Percentiles rank a stretch among this genome's conserved stretches.
phyloP scores from a whole-genome alignment of 2,797 vertebrate species.

The Helostoma temminkii region DNA sequence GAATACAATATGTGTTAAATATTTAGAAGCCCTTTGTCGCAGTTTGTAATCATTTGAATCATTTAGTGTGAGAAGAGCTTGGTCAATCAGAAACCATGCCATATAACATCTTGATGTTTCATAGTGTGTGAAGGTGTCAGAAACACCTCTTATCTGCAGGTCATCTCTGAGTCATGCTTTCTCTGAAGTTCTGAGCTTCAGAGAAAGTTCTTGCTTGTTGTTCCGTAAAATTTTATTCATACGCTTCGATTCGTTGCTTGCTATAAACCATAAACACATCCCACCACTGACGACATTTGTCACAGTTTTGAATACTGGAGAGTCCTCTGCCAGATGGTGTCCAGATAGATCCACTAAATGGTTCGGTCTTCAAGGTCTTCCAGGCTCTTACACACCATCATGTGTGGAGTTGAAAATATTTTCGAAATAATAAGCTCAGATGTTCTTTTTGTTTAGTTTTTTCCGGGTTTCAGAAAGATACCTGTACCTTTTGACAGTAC shows the following conservation, averaged over 20 bases:
- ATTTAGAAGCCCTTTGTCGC: neutral
- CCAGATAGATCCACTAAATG: conserved; percentile 26
- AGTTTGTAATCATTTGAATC: neutral
- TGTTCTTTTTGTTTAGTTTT: neutral
- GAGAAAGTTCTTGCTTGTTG: neutral
- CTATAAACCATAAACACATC: conserved; percentile 4
- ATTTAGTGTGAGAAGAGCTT: conserved; percentile 1
- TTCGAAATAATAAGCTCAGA: conserved; percentile 4
- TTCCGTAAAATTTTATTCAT: conserved; percentile 14
- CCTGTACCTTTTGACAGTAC: too few species aligned
- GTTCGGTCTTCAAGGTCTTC: conserved; percentile 10
- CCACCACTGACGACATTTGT: neutral
- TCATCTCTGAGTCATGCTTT: conserved; percentile 24
- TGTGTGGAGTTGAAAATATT: neutral
- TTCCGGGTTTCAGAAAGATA: too few species aligned
- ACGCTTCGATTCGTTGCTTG: conserved; percentile 21
- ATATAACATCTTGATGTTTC: conserved; percentile 3
- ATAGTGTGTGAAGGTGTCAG: neutral
- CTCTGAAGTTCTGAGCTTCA: too few species aligned
- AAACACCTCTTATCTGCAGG: conserved; percentile 18
- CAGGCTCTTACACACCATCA: too few species aligned
- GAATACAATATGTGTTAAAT: conserved; percentile 25
- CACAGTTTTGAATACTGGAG: neutral
- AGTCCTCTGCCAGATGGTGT: conserved; percentile 18
- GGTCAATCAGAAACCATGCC: conserved; percentile 1